Evolutionary conservation across 2,113 vertebrate species (phyloP), one percentile per base, ranked within the genome.

Genomic region (Numenius arquata): DNA sequence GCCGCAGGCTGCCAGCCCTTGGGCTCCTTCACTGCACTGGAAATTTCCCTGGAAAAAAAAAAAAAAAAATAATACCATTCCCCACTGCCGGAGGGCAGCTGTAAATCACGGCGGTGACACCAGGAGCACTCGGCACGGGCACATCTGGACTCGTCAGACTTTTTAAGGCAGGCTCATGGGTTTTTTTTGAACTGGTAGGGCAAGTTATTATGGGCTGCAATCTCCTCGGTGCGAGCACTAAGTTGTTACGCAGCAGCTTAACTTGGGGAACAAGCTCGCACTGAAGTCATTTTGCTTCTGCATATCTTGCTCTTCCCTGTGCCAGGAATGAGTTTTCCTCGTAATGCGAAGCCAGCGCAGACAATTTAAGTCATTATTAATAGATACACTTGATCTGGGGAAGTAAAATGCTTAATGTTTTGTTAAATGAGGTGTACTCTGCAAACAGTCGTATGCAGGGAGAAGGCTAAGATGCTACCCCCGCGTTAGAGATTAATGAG

Each of bases 351-450:
- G 89, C 93, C 63, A 19, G 92, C 12, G 12, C 94, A 90, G 94
- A 90, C 80, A 95, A 83, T 94, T 90, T 53, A 75, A 94, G 96
- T 88, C 65, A 38, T 97, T 97, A 96, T 98, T 97, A 95, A 97
- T 93, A 90, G 96, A 96, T 32, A 70, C 85, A 79, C 88, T 97
- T 84, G 93, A 76, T 96, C 93, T 82, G 95, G 75, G 88, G 96
- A 92, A 94, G 95, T 41, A 74, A 86, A 90, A 93, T 80, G 90
- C 76, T 82, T 83, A 81, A 94, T 95, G 96, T 86, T 90, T 67
- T 96, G 97, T 84, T 97, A 93, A 97, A 95, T 96, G 97, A 97
- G 93, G 92, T 97, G 97, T 96, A 85, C 47, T 61, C 38, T 52
- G 85, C 97, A 95, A 95, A 94, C 88, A 79, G 34, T 52, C 34